Evolutionary conservation across 2,797 vertebrate species (phyloP).

Genomic region (Sus cebifrons): DNA sequence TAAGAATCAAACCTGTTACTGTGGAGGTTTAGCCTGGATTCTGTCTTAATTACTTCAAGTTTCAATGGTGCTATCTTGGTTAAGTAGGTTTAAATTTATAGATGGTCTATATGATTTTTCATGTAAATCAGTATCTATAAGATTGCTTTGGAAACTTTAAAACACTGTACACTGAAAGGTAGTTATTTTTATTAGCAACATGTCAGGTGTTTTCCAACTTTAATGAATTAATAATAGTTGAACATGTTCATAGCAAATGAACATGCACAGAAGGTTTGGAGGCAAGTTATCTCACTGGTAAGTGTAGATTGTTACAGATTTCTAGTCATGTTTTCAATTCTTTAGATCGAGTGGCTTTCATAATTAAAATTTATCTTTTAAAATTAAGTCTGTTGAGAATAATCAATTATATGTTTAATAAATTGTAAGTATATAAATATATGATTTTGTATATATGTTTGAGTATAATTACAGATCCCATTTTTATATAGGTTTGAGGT

Average conservation of each 20-base stretch:
- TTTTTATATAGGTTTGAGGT: background rate
- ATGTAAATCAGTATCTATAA: background rate
- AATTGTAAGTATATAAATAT: background rate
- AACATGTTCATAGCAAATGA: background rate
- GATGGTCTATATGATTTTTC: background rate
- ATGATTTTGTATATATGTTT: background rate
- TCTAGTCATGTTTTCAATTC: background rate
- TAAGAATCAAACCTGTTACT: background rate
- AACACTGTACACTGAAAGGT: background rate
- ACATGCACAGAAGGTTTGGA: background rate
- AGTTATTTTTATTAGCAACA: constrained; percentile 10
- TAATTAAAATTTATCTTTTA: constrained; percentile 39
- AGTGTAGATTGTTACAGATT: background rate
- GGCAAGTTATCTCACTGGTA: background rate
- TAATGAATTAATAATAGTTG: constrained; percentile 5
- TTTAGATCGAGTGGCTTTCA: background rate
- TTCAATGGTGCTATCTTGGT: constrained; percentile 2
- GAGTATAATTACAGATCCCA: background rate
- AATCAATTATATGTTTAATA: background rate
- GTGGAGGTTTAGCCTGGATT: background rate
- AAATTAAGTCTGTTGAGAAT: constrained; percentile 26
- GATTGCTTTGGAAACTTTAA: background rate
- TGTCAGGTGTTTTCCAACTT: background rate
- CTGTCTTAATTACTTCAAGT: constrained; percentile 36
- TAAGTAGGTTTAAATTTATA: constrained; percentile 25